Percentiles rank a stretch among this genome's conserved stretches.
Conservation (phyloP, 2,113 vertebrate species). For the Myiopsitta monachus region DNA sequence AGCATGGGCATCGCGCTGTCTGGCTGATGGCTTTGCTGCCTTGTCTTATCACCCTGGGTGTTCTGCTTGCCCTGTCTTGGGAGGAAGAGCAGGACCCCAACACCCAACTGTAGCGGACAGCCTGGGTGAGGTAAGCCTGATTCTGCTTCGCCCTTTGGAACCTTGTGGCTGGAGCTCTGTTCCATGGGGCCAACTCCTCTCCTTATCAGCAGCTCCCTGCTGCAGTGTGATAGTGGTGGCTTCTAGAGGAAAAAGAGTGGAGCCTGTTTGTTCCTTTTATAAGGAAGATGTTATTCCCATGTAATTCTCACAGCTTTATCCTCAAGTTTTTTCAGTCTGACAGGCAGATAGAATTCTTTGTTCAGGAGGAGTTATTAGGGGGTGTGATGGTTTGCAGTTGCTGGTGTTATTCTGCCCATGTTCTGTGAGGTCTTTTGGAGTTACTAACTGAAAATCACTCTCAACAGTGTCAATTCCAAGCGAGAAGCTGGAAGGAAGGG, state of each 20-base stretch:
- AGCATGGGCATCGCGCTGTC: rapidly evolving
- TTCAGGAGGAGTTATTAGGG: not conserved
- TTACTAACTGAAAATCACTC: not conserved
- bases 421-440: not conserved
- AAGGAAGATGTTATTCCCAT: not conserved
- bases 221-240: not conserved
- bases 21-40: not conserved
- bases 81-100: not conserved
- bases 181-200: not conserved
- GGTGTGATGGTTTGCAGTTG: not conserved
- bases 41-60: not conserved
- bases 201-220: not conserved
- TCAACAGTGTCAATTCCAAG: not conserved
- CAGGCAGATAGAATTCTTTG: not conserved
- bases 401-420: not conserved
- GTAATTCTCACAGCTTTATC: not conserved
- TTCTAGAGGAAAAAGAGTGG: not conserved
- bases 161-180: not conserved
- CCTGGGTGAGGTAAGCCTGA: not conserved
- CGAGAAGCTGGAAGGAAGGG: not conserved
- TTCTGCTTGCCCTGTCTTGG: not conserved
- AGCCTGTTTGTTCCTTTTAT: not conserved
- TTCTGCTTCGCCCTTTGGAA: slow-evolving; percentile 27
- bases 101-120: rapidly evolving
- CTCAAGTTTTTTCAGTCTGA: not conserved